phyloP scores from a whole-genome alignment of 2,113 vertebrate species.

The cattle (Bos taurus) region ARS-UCD2.0 NC_037333.1:102252501-102253000 shows the following conservation, averaged over 20 bases:
- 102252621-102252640: background rate
- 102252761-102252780: background rate
- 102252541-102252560: background rate
- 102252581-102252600: background rate
- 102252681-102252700: background rate
- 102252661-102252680: background rate
- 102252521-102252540: background rate
- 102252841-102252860: background rate
- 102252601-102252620: background rate
- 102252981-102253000: background rate
- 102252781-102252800: background rate
- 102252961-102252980: background rate
- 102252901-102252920: background rate
- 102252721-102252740: background rate
- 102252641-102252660: background rate
- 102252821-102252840: background rate
- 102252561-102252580: background rate
- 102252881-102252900: background rate
- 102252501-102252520: background rate
- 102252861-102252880: background rate
- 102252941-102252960: background rate
- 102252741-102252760: background rate
- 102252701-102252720: background rate
- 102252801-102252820: background rate
- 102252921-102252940: background rate